Percentiles rank a stretch among this genome's conserved stretches.
Conservation (phyloP, 2,113 vertebrate genomes). For the Salvelinus fontinalis region DNA sequence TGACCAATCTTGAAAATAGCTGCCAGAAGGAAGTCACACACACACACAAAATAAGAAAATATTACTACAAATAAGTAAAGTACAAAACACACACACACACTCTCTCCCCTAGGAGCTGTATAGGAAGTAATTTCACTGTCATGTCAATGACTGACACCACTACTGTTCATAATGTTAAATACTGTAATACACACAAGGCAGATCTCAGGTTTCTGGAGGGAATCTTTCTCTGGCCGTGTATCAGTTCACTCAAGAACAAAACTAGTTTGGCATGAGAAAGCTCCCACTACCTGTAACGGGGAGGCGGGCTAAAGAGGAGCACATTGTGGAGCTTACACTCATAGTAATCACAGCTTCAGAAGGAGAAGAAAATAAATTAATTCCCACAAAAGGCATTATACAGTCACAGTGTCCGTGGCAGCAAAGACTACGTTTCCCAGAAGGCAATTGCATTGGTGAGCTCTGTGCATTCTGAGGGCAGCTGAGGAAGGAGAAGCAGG, state of each 20-base stretch:
- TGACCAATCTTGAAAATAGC: neutral
- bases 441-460: conserved; percentile 11
- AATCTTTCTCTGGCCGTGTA: neutral
- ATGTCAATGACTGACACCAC: neutral
- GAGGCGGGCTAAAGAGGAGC: neutral
- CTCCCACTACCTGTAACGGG: neutral
- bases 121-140: neutral
- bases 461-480: neutral
- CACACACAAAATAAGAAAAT: neutral
- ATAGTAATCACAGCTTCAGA: neutral
- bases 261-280: neutral
- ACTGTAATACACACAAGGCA: neutral
- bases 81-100: neutral
- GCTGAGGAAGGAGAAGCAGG: neutral
- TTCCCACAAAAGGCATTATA: too few species aligned
- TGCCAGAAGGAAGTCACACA: neutral
- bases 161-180: neutral
- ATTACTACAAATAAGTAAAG: too few species aligned
- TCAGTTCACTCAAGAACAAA: neutral
- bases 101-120: too few species aligned
- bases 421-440: conserved; percentile 20
- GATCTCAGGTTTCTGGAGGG: neutral
- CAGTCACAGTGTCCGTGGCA: neutral
- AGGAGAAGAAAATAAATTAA: neutral
- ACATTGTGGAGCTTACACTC: neutral